These are phyloP conservation scores for Augochlorella aurata DNA, from an alignment of 2,888 invertebrate species.

Conservation along the genomic window DNA sequence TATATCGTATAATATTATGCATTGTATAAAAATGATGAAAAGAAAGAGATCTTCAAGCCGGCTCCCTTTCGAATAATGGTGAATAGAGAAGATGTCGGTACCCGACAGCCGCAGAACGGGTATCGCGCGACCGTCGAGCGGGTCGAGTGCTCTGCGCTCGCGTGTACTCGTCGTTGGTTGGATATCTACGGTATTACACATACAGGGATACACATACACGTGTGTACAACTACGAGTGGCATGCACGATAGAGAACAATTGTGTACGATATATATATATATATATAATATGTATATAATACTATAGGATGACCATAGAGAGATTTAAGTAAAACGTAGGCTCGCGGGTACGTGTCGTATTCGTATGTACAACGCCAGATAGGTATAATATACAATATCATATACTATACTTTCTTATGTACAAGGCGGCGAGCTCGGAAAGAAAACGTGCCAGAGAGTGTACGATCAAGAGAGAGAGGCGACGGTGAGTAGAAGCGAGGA, in stretches of 20 bases:
- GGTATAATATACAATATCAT: background rate
- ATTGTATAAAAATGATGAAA: too few relatives aligned
- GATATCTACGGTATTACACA: background rate
- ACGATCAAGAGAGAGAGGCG: slow-evolving; percentile 14
- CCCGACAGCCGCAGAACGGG: background rate
- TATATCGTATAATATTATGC: too few relatives aligned
- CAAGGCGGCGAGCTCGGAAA: background rate
- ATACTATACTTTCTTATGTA: slow-evolving; percentile 6
- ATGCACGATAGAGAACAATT: slow-evolving; percentile 42
- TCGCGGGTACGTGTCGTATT: slow-evolving; percentile 14
- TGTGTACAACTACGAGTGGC: slow-evolving; percentile 32
- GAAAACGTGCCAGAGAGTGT: slow-evolving; percentile 15
- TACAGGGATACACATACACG: background rate
- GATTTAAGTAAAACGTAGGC: background rate
- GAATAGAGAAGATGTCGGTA: too few relatives aligned
- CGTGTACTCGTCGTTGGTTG: slow-evolving; percentile 33
- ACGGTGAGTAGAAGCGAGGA: slow-evolving; percentile 33
- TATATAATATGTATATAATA: too few relatives aligned
- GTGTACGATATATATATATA: slow-evolving; percentile 3
- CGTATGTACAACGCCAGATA: slow-evolving; percentile 6
- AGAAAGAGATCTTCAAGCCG: too few relatives aligned
- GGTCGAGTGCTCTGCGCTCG: slow-evolving; percentile 26
- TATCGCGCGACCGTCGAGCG: slow-evolving; percentile 18
- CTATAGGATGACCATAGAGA: background rate
- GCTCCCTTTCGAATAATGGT: too few relatives aligned